A percentile compares a stretch with the other conserved stretches of the same genome.
These are phyloP conservation scores for Struthio camelus DNA, from an alignment of 2,113 vertebrate species.

Conservation along the genomic window DNA sequence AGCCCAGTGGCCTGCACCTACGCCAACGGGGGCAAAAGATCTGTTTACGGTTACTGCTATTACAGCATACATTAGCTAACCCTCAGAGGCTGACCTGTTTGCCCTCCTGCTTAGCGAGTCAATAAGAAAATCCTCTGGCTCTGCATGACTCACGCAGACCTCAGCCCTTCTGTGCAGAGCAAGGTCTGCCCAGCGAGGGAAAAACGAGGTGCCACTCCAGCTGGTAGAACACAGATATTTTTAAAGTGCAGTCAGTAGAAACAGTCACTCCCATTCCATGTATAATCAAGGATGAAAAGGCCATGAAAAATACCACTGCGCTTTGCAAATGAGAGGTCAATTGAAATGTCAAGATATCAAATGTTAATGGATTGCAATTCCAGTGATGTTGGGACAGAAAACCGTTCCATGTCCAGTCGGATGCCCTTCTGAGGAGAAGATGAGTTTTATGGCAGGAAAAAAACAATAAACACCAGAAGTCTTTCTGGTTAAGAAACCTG, in stretches of 20 bases:
- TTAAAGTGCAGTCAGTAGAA: conserved; percentile 66
- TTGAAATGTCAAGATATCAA: conserved; percentile 68
- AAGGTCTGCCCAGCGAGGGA: conserved; percentile 9
- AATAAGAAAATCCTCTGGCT: conserved; percentile 49
- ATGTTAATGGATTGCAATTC: conserved; percentile 66
- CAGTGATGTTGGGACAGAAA: conserved; percentile 39
- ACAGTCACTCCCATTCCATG: conserved; percentile 53
- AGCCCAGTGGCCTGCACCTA: background rate
- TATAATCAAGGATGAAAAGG: conserved; percentile 71
- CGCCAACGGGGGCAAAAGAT: conserved; percentile 12
- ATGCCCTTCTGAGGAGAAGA: conserved; percentile 44
- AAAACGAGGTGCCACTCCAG: conserved; percentile 55
- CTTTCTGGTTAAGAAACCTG: conserved; percentile 18
- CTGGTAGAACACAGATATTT: conserved; percentile 66
- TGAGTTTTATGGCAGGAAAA: conserved; percentile 46
- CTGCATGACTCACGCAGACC: conserved; percentile 37
- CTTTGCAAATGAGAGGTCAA: conserved; percentile 72
- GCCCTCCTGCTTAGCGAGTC: conserved; percentile 28
- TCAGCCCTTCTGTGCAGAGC: conserved; percentile 29
- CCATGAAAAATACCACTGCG: conserved; percentile 68
- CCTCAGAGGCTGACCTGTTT: background rate
- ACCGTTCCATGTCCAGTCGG: conserved; percentile 35
- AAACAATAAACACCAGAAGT: conserved; percentile 45
- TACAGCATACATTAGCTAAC: conserved; percentile 26
- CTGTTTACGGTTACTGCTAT: conserved; percentile 42